phyloP scores from a whole-genome alignment of 2,113 vertebrate species.

The Nansenia antarctica region DNA sequence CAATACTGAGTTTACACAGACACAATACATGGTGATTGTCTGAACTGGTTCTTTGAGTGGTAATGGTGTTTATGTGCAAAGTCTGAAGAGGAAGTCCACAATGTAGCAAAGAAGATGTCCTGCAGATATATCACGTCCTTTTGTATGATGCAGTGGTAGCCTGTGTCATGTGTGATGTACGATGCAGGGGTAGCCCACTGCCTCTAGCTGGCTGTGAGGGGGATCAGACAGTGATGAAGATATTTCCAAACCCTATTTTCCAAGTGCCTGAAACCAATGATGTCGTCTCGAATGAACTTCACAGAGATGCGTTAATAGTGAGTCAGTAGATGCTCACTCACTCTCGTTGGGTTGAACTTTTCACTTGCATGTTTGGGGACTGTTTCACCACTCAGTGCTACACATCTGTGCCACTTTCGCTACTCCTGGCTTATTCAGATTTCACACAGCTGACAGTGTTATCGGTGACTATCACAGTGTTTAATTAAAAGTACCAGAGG shows the following conservation, averaged over 20 bases:
- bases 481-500: constrained; percentile 20
- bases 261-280: neutral
- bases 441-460: neutral
- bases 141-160: neutral
- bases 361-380: neutral
- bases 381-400: neutral
- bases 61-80: neutral
- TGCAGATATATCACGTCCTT: neutral
- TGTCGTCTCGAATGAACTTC: neutral
- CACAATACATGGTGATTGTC: neutral
- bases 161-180: neutral
- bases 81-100: neutral
- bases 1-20: neutral
- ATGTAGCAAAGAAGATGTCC: neutral
- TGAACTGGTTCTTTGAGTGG: neutral
- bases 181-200: neutral
- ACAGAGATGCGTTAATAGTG: neutral
- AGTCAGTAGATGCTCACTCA: neutral
- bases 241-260: neutral
- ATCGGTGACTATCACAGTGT: constrained; percentile 8
- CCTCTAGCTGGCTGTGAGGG: neutral
- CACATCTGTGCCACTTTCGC: neutral
- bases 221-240: neutral
- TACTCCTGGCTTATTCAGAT: neutral
- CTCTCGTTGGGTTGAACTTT: neutral